Percentiles rank a stretch among this genome's conserved stretches.
Conservation (phyloP, 2,888 invertebrate species). For the Chalcosyrphus nemorum region DNA sequence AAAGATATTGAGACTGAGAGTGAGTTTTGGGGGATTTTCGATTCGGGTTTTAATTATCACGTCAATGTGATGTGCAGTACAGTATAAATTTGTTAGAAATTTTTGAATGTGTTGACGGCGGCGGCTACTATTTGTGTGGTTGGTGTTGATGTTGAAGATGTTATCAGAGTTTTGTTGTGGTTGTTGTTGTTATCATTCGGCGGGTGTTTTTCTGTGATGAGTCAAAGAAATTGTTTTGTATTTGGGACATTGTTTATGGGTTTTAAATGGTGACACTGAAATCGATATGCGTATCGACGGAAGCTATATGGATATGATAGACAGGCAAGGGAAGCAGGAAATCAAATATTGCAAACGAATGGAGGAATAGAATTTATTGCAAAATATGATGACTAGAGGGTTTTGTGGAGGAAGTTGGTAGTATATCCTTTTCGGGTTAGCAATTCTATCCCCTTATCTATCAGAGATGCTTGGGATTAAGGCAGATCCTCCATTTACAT, state of each 20-base stretch:
- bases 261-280: not conserved
- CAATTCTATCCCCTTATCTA: too few species aligned
- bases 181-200: not conserved
- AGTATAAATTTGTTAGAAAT: constrained; percentile 11
- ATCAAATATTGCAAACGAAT: too few species aligned
- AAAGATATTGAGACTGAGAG: not conserved
- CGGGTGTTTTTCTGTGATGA: not conserved
- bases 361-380: too few species aligned
- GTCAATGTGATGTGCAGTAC: constrained; percentile 27
- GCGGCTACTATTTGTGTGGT: not conserved
- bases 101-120: not conserved
- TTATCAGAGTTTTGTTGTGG: constrained; percentile 25
- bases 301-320: not conserved
- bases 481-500: too few species aligned
- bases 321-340: too few species aligned
- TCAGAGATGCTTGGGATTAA: too few species aligned
- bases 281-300: not conserved
- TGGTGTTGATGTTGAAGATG: constrained; percentile 3
- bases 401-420: too few species aligned
- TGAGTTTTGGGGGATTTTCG: constrained; percentile 35
- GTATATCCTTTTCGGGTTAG: too few species aligned
- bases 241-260: not conserved
- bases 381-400: too few species aligned
- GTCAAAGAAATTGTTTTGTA: not conserved
- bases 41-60: constrained; percentile 39